These are phyloP conservation scores for Dicaeum eximium DNA, from an alignment of 2,113 vertebrate genomes.

Conservation along the genomic window DNA sequence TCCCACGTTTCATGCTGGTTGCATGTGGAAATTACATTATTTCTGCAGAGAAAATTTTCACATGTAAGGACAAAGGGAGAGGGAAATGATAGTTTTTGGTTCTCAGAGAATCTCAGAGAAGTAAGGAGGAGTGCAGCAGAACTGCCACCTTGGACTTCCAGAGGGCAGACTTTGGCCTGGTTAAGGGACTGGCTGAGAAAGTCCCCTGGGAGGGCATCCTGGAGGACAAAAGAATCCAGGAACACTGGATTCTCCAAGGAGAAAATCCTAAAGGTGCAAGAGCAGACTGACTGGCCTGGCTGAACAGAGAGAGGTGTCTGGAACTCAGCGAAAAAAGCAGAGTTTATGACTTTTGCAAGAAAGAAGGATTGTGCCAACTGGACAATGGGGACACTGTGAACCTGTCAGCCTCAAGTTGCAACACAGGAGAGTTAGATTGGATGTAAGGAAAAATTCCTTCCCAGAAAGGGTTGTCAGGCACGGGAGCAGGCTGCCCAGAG, in stretches of 20 bases:
- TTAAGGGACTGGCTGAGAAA: neutral
- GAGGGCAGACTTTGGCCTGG: neutral
- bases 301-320: neutral
- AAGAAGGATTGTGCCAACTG: neutral
- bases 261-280: neutral
- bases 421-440: neutral
- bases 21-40: neutral
- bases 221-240: neutral
- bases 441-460: neutral
- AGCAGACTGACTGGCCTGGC: neutral
- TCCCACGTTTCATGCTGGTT: neutral
- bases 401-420: rapidly evolving
- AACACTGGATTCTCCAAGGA: neutral
- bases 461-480: neutral
- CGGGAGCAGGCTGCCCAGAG: neutral
- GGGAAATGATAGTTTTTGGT: neutral
- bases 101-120: neutral
- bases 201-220: neutral
- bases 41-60: neutral
- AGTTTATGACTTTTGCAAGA: neutral
- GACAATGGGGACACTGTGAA: neutral
- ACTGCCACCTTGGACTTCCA: neutral
- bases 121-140: neutral
- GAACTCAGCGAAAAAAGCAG: rapidly evolving
- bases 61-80: neutral